phyloP scores from a whole-genome alignment of 2,888 invertebrate genomes.

The Vesta saturnalis region DNA sequence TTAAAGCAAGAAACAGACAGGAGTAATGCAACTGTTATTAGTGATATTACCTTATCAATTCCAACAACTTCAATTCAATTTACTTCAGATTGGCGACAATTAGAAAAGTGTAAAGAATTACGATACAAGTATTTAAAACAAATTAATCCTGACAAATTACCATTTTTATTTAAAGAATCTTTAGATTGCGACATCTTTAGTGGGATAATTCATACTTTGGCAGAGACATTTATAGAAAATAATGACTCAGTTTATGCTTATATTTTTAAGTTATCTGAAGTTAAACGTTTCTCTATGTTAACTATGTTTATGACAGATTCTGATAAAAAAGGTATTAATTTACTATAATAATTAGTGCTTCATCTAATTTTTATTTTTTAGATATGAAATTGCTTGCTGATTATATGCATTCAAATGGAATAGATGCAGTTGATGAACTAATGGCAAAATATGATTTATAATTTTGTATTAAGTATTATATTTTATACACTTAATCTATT shows the following conservation, averaged over 20 bases:
- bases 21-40: conserved; percentile 30
- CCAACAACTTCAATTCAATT: conserved; percentile 76
- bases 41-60: conserved; percentile 55
- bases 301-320: conserved; percentile 69
- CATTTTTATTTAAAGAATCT: conserved; percentile 73
- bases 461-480: not conserved
- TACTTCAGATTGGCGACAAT: conserved; percentile 69
- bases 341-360: conserved; percentile 3
- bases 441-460: conserved; percentile 59
- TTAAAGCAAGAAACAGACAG: conserved; percentile 8
- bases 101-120: conserved; percentile 63
- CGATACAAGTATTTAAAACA: conserved; percentile 69
- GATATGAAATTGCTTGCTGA: conserved; percentile 59
- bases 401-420: conserved; percentile 52
- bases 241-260: conserved; percentile 63
- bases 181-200: conserved; percentile 72
- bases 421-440: conserved; percentile 56
- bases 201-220: conserved; percentile 66
- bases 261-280: conserved; percentile 65
- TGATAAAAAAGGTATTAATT: conserved; percentile 69
- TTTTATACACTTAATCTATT: not conserved
- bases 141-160: conserved; percentile 68
- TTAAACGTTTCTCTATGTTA: conserved; percentile 73
- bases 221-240: conserved; percentile 62
- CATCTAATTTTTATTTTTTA: conserved; percentile 50